These are phyloP conservation scores for Monodelphis domestica DNA, from an alignment of 2,797 vertebrate genomes.

Conservation along the genomic window DNA sequence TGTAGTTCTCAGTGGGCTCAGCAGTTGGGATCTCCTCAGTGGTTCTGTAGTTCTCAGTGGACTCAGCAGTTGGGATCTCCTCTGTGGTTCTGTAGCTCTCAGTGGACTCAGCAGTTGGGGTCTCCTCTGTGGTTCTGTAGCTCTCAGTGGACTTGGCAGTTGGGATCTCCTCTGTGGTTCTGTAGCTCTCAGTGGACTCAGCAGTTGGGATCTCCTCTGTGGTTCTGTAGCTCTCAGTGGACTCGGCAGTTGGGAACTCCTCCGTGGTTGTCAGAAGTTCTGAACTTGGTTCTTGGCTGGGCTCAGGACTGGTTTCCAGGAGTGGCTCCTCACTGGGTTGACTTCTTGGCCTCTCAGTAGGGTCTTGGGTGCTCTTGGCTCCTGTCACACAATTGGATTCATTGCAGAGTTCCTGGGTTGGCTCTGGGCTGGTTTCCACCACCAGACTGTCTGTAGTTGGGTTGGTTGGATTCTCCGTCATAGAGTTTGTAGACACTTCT, in stretches of 20 bases:
- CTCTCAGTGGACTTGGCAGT: neutral
- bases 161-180: too few species aligned
- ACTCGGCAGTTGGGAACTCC: neutral
- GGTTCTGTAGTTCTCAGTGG: too few species aligned
- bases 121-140: neutral
- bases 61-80: neutral
- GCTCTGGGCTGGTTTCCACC: neutral
- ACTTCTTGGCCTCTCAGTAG: neutral
- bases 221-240: neutral
- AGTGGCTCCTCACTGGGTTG: constrained; percentile 24
- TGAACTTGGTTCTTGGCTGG: neutral
- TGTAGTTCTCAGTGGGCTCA: neutral
- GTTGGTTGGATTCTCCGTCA: neutral
- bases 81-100: neutral
- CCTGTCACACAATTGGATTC: neutral
- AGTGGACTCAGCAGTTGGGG: neutral
- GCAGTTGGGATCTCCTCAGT: too few species aligned
- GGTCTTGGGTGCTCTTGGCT: constrained; percentile 10
- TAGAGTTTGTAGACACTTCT: constrained; percentile 44
- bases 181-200: neutral
- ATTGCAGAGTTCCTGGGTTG: neutral
- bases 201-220: neutral
- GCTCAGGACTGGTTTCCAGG: neutral
- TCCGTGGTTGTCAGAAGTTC: fast-evolving
- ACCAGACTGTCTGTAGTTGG: constrained; percentile 6